These are phyloP conservation scores for Tetramorium parvispinum DNA, from an alignment of 1,140 invertebrate genomes.

Conservation along the genomic window DNA sequence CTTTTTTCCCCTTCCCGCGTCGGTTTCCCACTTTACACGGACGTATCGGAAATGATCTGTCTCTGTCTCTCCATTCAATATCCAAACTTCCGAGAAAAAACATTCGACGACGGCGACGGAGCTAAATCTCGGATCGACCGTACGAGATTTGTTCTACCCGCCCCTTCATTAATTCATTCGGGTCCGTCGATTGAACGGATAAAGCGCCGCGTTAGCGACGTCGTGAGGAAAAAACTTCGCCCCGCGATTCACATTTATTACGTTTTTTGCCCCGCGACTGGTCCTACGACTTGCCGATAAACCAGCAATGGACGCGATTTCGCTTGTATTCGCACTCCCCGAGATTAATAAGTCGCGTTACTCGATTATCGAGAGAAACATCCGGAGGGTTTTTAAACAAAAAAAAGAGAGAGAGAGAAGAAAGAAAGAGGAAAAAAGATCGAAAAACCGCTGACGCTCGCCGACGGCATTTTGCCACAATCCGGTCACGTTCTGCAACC, in stretches of 20 bases:
- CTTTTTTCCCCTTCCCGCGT: background rate
- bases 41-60: background rate
- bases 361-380: constrained; percentile 57
- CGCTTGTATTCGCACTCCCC: constrained; percentile 39
- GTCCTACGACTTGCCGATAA: constrained; percentile 36
- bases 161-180: constrained; percentile 54
- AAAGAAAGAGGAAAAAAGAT: background rate
- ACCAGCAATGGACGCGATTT: constrained; percentile 27
- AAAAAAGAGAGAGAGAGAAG: background rate
- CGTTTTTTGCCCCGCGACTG: constrained; percentile 26
- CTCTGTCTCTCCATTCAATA: constrained; percentile 20
- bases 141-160: constrained; percentile 47
- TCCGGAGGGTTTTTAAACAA: constrained; percentile 11
- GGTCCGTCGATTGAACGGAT: constrained; percentile 45
- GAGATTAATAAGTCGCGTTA: constrained; percentile 61
- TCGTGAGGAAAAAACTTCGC: background rate
- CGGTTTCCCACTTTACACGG: background rate
- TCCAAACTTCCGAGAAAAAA: constrained; percentile 11
- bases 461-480: constrained; percentile 56
- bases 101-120: background rate
- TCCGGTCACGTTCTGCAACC: constrained; percentile 61
- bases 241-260: constrained; percentile 40
- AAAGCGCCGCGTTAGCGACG: constrained; percentile 51
- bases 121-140: constrained; percentile 21
- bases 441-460: constrained; percentile 56